Evolutionary conservation across 1,140 invertebrate genomes (phyloP), one percentile per base, ranked within the genome.

Genomic region (Oncopodura yosiiana): DNA sequence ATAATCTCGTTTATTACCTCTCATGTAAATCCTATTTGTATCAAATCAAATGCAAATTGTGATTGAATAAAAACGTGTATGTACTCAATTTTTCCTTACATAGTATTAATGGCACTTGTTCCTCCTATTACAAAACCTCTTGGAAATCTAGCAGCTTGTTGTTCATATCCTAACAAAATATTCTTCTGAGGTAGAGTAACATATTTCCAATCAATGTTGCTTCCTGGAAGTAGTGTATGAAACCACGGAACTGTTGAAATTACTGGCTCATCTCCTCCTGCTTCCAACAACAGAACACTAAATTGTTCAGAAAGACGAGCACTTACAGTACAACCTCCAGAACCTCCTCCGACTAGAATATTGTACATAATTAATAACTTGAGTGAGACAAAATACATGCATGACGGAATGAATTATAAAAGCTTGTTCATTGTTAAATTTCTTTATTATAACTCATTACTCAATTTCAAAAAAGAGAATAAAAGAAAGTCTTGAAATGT

Each of bases 121-220:
- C 78, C 78, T 30, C 78, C 78, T 55, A 67, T 57, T 6, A 71
- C 70, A 44, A 69, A 68, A 5, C 70, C 71, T 51, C 69, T 65
- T 6, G 74, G 68, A 68, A 68, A 70, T 27, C 23, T 16, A 9
- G 58, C 41, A 3, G 26, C 48, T 53, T 52, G 63, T 21, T 60
- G 45, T 14, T 58, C 51, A 51, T 61, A 64, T 4, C 49, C 53
- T 6, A 58, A 37, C 12, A 61, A 39, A 24, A 56, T 53, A 1
- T 43, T 44, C 2, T 52, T 19, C 57, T 78, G 76, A 6, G 74
- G 71, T 19, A 70, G 70, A 16, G 75, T 76, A 74, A 83, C 78
- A 69, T 92, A 94, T 65, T 87, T 84, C 93, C 92, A 96, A 70
- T 95, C 91, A 59, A 90, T 62, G 71, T 86, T 86, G 64, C 87